Evolutionary conservation across 2,888 invertebrate genomes (phyloP).

Genomic region (Odontocolon sp.): DNA sequence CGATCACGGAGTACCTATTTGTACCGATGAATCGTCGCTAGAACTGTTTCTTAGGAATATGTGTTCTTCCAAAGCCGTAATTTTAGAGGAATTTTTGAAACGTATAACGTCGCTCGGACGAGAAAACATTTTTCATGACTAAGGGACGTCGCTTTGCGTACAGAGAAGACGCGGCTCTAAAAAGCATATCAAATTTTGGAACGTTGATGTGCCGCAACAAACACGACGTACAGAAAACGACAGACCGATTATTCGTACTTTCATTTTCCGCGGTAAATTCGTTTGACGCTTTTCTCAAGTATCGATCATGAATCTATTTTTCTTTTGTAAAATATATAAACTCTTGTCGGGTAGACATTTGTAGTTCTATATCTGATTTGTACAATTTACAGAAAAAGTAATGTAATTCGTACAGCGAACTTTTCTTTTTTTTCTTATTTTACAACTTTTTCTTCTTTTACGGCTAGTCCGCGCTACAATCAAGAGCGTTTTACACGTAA

Average conservation of each 20-base stretch:
- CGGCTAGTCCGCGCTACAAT: background rate
- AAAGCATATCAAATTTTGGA: conserved; percentile 31
- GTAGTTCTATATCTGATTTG: background rate
- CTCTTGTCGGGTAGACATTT: background rate
- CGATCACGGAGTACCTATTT: background rate
- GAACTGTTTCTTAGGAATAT: background rate
- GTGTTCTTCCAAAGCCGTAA: conserved; percentile 33
- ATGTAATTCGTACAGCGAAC: background rate
- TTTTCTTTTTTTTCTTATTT: background rate
- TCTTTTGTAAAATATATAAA: background rate
- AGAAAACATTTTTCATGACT: background rate
- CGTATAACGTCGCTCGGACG: background rate
- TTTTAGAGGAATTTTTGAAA: background rate
- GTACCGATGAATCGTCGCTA: background rate
- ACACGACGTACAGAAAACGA: too few relatives aligned
- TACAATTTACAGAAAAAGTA: background rate
- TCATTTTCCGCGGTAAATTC: too few relatives aligned
- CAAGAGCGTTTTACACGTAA: conserved; percentile 1
- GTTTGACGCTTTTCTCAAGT: too few relatives aligned
- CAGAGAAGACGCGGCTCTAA: background rate
- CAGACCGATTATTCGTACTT: too few relatives aligned
- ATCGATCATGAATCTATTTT: too few relatives aligned
- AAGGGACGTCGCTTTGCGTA: background rate
- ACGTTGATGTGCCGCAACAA: background rate
- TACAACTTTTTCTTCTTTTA: background rate